Conservation (phyloP, 2,888 invertebrate species). For the Apomyelois bistriatella region DNA sequence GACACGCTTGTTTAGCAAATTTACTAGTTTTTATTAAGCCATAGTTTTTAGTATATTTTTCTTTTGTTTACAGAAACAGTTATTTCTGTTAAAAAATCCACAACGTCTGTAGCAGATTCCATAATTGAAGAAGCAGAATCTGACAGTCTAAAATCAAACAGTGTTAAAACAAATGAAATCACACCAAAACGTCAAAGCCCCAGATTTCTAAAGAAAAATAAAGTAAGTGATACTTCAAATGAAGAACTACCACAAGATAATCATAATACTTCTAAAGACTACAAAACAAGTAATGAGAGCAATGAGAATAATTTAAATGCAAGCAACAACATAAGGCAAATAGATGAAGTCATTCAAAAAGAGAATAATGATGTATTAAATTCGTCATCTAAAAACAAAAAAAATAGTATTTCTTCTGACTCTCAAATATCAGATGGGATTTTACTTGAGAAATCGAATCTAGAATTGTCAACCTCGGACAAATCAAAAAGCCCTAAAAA, state of each 20-base stretch:
- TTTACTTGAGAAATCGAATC: not conserved
- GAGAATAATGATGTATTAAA: not conserved
- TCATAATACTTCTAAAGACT: not conserved
- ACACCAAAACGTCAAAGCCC: slow-evolving; percentile 35
- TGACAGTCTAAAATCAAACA: slow-evolving; percentile 25
- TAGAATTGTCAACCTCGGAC: not conserved
- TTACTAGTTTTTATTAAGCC: no score
- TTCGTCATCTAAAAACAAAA: not conserved
- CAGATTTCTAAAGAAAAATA: slow-evolving; percentile 33
- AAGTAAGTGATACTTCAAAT: slow-evolving; percentile 25
- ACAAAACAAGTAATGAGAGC: slow-evolving; percentile 17
- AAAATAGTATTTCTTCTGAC: not conserved
- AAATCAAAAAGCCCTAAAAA: not conserved
- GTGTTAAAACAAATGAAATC: slow-evolving; percentile 17
- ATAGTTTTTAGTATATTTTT: not conserved
- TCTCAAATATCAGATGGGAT: not conserved
- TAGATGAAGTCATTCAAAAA: not conserved
- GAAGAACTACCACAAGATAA: slow-evolving; percentile 5
- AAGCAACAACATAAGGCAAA: not conserved
- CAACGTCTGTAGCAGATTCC: slow-evolving; percentile 33
- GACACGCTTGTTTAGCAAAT: no score
- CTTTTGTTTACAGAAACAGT: slow-evolving; percentile 32
- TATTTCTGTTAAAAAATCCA: slow-evolving; percentile 28
- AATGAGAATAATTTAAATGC: not conserved
- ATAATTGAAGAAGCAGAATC: slow-evolving; percentile 53